phyloP scores from a whole-genome alignment of 2,113 vertebrate species.

The rat (Rattus norvegicus) region DNA sequence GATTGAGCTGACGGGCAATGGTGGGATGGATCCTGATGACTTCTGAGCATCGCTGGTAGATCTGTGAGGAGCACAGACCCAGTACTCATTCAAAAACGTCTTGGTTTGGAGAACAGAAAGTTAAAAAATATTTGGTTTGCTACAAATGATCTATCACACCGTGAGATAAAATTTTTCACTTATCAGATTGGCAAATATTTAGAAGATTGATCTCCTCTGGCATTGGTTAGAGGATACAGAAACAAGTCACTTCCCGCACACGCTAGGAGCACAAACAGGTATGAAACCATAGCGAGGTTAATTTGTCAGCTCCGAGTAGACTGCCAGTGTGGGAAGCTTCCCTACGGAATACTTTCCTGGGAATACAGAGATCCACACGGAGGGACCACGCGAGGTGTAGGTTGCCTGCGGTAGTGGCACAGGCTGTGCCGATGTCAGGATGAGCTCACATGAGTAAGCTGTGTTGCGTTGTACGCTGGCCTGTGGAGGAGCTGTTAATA shows the following conservation, averaged over 20 bases:
- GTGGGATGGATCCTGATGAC: background rate
- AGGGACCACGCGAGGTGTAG: background rate
- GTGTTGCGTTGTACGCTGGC: background rate
- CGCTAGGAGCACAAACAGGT: background rate
- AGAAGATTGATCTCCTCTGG: constrained; percentile 69
- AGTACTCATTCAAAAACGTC: constrained; percentile 54
- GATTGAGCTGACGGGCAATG: background rate
- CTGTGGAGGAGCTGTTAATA: constrained; percentile 10
- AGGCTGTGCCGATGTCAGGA: background rate
- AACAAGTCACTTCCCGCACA: constrained; percentile 46
- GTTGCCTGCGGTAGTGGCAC: background rate
- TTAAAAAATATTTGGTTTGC: constrained; percentile 71
- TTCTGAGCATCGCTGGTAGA: background rate
- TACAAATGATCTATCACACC: constrained; percentile 75
- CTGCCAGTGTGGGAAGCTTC: constrained; percentile 3
- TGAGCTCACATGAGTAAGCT: background rate
- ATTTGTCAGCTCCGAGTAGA: constrained; percentile 39
- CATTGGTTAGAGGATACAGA: constrained; percentile 38
- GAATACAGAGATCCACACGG: background rate
- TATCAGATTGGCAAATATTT: constrained; percentile 79
- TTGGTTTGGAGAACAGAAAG: constrained; percentile 66
- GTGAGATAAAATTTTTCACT: constrained; percentile 78
- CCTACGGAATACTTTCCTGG: background rate
- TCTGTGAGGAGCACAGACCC: constrained; percentile 46
- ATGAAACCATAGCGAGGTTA: background rate